Conservation (phyloP, 2,113 vertebrate genomes). For the Plecturocebus donacophilus region DNA sequence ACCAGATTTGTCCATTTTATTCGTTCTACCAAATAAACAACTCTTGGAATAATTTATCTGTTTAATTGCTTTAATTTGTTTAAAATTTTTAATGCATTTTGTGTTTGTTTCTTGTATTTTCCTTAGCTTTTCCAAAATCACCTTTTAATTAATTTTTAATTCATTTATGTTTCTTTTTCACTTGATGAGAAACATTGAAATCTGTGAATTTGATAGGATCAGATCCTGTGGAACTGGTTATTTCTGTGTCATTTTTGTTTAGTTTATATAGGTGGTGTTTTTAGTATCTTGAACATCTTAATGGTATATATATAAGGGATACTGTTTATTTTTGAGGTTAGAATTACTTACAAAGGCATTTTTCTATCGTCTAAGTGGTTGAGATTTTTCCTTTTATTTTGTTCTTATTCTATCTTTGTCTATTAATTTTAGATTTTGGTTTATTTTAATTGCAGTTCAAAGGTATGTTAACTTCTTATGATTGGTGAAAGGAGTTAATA, state of each 20-base stretch:
- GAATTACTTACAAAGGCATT: constrained; percentile 27
- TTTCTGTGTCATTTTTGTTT: background rate
- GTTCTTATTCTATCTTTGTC: background rate
- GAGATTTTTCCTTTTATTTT: background rate
- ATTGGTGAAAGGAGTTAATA: background rate
- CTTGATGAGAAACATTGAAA: background rate
- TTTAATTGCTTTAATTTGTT: constrained; percentile 18
- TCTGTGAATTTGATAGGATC: background rate
- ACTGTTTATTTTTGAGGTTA: constrained; percentile 16
- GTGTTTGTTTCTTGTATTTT: background rate
- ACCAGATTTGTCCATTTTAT: background rate
- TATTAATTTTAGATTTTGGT: constrained; percentile 42
- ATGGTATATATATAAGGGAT: background rate
- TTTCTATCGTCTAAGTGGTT: background rate
- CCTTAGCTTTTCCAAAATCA: background rate
- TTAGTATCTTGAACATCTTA: background rate
- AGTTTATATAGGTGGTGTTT: background rate
- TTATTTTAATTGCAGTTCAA: constrained; percentile 49
- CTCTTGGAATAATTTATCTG: background rate
- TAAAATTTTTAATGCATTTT: background rate
- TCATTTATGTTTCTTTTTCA: constrained; percentile 1
- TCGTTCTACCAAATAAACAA: background rate
- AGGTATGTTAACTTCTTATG: background rate
- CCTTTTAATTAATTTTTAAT: background rate
- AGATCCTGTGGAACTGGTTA: background rate